Evolutionary conservation across 1,140 invertebrate species (phyloP).

Genomic region (Caenorhabditis elegans): WBcel235 BX284606.5:15127501-15128000

Average conservation of each 20-base stretch:
- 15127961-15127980: not conserved
- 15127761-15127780: too few species aligned
- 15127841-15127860: not conserved
- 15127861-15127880: too few species aligned
- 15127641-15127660: slow-evolving; percentile 20
- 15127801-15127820: not conserved
- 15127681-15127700: slow-evolving; percentile 39
- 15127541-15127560: slow-evolving; percentile 40
- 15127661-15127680: slow-evolving; percentile 34
- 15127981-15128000: not conserved
- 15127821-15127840: not conserved
- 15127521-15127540: slow-evolving; percentile 46
- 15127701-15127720: slow-evolving; percentile 24
- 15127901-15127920: too few species aligned
- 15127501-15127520: slow-evolving; percentile 44
- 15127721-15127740: slow-evolving; percentile 29
- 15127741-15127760: slow-evolving; percentile 18
- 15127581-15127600: slow-evolving; percentile 1
- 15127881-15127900: too few species aligned
- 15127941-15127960: not conserved
- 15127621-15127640: not conserved
- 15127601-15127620: not conserved
- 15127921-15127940: not conserved
- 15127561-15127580: slow-evolving; percentile 41
- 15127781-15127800: not conserved